Base-by-base conservation (phyloP, 2,113 vertebrate species). In the Chloropsis cyanopogon region DNA sequence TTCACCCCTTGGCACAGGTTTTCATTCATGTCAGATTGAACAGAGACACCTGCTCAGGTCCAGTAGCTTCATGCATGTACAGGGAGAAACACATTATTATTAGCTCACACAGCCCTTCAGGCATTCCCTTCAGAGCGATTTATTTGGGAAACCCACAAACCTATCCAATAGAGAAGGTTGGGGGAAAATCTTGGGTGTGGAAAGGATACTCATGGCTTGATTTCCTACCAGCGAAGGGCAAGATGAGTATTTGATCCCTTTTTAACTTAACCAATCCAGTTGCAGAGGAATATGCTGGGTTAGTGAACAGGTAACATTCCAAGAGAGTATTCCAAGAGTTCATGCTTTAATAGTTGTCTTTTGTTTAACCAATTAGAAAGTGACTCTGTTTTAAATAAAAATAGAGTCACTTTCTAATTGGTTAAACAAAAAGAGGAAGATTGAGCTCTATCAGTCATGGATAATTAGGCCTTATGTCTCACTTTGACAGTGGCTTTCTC, bases 401-500 rank as follows among this genome's bases (percentile, higher is more conserved):
- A 22, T 64, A 28, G 35, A n/a, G 35, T 41, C 7, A 35, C 31
- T 28, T 42, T 35, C 24, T 79, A 79, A 53, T 14, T 35, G 47
- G 29, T 26, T 23, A 64, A 64, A 53, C 31, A 44, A 35, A 78
- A 42, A 42, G 23, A 22, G 37, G 42, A 93, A 79, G 80, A 68
- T 29, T 85, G 63, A 89, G 69, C 82, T 96, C 53, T 95, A 90
- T 35, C 23, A 64, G 72, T 91, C 59, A 24, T 71, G 81, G 63
- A 75, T 95, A 97, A 97, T 97, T 95, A 91, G 63, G 57, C 39
- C 47, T 90, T 93, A 94, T 85, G n/a, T 16, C 77, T 91, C 35
- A 12, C 73, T 79, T 41, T 88, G 79, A 86, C 66, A 61, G 9
- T 72, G 86, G 54, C 93, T 91, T 97, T 96, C 80, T 93, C 95